Base-by-base conservation (phyloP, 2,113 vertebrate genomes). In the Propithecus coquereli region DNA sequence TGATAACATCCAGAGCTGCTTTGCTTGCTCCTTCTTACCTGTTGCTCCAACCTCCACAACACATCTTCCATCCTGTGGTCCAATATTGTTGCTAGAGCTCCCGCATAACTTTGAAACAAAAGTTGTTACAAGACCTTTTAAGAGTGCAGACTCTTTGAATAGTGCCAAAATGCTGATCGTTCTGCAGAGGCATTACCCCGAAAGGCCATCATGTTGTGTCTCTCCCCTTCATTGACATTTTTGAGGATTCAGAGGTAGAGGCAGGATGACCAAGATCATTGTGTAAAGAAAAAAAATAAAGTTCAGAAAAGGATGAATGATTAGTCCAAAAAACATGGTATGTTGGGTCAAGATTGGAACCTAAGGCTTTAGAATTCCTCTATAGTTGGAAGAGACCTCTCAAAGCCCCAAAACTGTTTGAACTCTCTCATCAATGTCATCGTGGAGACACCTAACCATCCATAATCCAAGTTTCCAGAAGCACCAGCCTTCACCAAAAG, bases 361-460 rank as follows among this genome's bases (percentile, higher is more conserved):
- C 30, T 2, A 27, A 81, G 32, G n/a, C 25, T 93, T 86, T 66
- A 93, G 54, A 93, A 86, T 91, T 61, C 6, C 14, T 85, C 40
- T 87, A 45, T 3, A 40, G 12, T 85, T n/a, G 84, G 65, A 70
- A 32, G 37, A 68, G 37, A 87, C 61, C 43, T 94, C 54, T 88
- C 32, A 66, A 81, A 94, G 17, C 43, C 63, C 25, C 77, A 82
- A 96, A 93, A 80, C 89, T 97, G 95, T 61, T n/a, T 50, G 8
- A 4, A 43, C 40, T 97, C 96, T 96, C 86, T 97, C 90, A 95
- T 96, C 87, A 54, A 88, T 14, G 3, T 92, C 91, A 82, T 20
- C 85, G 87, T 79, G 70, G 83, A 43, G 47, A 96, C 37, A 96
- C 87, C 90, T 93, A 85, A 81, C 94, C 59, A 94, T 59, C 65